Evolutionary conservation across 2,888 invertebrate species (phyloP), one percentile per base, ranked within the genome.

Genomic region (Helleia helle): DNA sequence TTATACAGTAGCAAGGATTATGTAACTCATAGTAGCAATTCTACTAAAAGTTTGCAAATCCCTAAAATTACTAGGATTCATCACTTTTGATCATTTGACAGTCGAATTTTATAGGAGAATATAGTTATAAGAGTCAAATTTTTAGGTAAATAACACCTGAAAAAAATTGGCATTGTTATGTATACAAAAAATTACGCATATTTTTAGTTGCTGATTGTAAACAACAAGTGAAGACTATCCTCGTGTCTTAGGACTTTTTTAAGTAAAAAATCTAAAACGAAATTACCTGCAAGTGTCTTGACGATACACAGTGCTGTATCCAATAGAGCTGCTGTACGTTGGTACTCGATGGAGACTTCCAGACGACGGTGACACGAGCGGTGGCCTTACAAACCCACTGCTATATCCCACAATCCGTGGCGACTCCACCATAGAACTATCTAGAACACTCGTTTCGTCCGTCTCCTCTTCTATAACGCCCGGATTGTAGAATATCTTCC

Each of bases 271-370:
- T 2, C 15, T 28, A 12, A 14, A 39, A 29, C 14, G 3, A 11
- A 31, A 29, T 56, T 52, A 87, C 88, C 88, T 87, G 72, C 86
- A 86, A 45, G 86, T 87, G 51, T 88, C 87, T 51, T 83, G 86
- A 24, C 87, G 71, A 47, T 83, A 85, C 1, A 83, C 58, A 27
- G 87, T 86, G 41, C 87, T 87, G 31, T 84, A 85, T 28, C 86
- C 87, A 51, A 88, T 87, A 5, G 88, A 88, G 55, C 88, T 88
- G 65, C 87, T 86, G 41, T 87, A 88, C 1, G 88, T 88, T 7
- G 86, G 87, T 62, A 88, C 85, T 46, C 88, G 76, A 42, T 88
- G 86, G 2, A 88, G 76, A 47, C 88, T 87, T 43, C 72, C 65
- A 0, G 77, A 68, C 0, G 74, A 68, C 0, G 74, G 71, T 7